Conservation (phyloP, 2,113 vertebrate species). For the Capreolus pygargus region DNA sequence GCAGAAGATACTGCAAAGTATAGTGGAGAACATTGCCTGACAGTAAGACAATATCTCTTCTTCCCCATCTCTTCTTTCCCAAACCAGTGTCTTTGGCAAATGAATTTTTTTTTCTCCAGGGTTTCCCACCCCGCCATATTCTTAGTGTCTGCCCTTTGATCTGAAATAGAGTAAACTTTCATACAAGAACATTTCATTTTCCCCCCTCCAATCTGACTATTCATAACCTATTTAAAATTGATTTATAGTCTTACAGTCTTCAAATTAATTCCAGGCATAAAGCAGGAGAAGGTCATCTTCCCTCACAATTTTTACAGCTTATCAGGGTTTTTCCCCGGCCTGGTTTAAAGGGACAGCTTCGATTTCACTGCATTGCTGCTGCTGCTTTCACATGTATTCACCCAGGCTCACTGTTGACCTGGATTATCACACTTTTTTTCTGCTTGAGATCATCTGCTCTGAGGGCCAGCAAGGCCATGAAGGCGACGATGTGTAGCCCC, state of each 20-base stretch:
- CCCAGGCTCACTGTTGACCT: not conserved
- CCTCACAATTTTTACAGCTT: not conserved
- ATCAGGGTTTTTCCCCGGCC: not conserved
- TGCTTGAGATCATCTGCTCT: not conserved
- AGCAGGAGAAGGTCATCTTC: conserved; percentile 40
- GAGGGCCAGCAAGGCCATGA: not conserved
- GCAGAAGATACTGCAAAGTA: not conserved
- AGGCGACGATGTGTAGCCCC: not conserved
- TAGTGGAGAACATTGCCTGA: not conserved
- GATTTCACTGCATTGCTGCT: not conserved
- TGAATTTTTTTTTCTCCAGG: not conserved
- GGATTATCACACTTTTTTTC: not conserved
- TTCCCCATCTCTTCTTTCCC: not conserved
- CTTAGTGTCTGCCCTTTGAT: conserved; percentile 19
- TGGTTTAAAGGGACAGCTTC: conserved; percentile 23
- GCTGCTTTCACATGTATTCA: not conserved
- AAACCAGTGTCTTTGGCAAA: not conserved
- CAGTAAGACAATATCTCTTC: not conserved
- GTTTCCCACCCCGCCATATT: not conserved
- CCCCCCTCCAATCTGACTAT: conserved; percentile 11
- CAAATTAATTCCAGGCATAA: conserved; percentile 56
- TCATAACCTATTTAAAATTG: conserved; percentile 60
- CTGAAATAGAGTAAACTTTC: conserved; percentile 42
- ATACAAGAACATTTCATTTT: conserved; percentile 34
- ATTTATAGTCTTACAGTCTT: conserved; percentile 35